Conservation (phyloP, 1,140 invertebrate genomes). For the Temnothorax nylanderi region DNA sequence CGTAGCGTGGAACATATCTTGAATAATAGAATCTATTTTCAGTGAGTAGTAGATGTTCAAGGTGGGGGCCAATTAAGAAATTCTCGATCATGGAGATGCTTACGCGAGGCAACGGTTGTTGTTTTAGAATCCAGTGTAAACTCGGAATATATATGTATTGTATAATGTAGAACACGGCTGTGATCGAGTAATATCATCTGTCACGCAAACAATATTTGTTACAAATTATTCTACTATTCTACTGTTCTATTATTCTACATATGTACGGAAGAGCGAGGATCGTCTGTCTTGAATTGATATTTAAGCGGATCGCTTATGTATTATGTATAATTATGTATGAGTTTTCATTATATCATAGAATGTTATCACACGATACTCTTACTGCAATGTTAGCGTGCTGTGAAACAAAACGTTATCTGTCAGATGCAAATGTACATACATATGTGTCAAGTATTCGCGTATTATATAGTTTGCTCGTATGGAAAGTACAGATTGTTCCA, state of each 20-base stretch:
- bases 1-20: conserved; percentile 5
- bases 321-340: not conserved
- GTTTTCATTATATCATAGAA: not conserved
- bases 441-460: not conserved
- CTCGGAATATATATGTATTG: not conserved
- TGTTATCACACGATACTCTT: not conserved
- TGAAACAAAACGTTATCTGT: not conserved
- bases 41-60: conserved; percentile 26
- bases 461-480: not conserved
- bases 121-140: not conserved
- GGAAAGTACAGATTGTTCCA: not conserved
- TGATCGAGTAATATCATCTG: not conserved
- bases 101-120: not conserved
- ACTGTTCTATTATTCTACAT: too few species aligned
- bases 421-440: not conserved
- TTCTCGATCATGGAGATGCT: not conserved
- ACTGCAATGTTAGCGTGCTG: not conserved
- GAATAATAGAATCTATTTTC: conserved; percentile 28
- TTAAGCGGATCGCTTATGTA: not conserved
- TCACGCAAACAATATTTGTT: not conserved
- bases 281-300: not conserved
- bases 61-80: conserved; percentile 33
- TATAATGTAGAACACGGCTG: not conserved
- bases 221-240: not conserved
- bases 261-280: not conserved